Base-by-base conservation (phyloP, 2,888 invertebrate species). In the Zaprionus lineosus region DNA sequence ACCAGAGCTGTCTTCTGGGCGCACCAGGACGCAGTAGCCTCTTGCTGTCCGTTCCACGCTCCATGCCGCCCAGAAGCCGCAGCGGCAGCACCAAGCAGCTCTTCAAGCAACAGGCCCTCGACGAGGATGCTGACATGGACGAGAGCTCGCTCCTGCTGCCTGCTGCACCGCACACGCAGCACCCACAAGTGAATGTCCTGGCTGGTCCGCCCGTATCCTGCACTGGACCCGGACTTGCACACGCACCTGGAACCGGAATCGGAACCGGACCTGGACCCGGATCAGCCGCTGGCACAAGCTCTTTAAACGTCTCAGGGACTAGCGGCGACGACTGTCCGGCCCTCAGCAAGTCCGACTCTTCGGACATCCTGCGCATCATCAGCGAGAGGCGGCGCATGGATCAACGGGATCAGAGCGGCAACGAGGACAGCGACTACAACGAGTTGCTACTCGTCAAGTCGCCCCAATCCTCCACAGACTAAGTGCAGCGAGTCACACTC, bases 81-180 rank as follows among this genome's bases (percentile, higher is more conserved):
- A 90, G 90, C 55, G 89, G 82, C 62, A 92, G 92, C 84, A 91
- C 92, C 14, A 92, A 92, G 73, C 92, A 92, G 83, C 88, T 92
- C 7, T 92, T 92, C 78, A 92, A 92, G 77, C 92, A 92, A 68
- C 89, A 91, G 68, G 92, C 92, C 0, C 89, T 92, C 53, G 92
- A 92, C 62, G 92, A 92, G 69, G 89, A 91, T 60, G 88, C 87
- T 31, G 90, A 90, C 63, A 89, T 91, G 52, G 92, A 92, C 73
- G 92, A 92, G 72, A 91, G 89, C 24, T 91, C 91, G 36, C 89
- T 92, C 72, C 79, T 92, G 39, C 62, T 91, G 64, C 91, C 91
- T 4, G 67, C 77, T 11, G 39, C 44, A 37, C 29, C n/a, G 6
- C 37, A 37, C 44, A 9, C 15, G 16, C n/a, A 19, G 12, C 46